Conservation (phyloP, 2,888 invertebrate species). For the Argyresthia goedartella region DNA sequence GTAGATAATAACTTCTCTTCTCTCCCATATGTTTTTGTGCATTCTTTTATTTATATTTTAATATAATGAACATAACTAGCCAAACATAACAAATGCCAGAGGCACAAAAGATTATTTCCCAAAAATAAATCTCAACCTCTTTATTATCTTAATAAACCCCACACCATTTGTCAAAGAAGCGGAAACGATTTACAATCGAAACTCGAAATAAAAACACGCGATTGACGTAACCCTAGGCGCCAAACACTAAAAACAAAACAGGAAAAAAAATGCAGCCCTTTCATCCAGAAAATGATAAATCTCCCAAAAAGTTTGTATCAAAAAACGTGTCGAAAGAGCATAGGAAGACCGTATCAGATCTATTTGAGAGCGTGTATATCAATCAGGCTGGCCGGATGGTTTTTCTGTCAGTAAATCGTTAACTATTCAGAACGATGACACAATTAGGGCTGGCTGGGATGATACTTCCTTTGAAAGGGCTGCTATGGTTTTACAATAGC, state of each 20-base stretch:
- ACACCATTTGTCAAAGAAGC: constrained; percentile 10
- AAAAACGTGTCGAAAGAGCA: constrained; percentile 28
- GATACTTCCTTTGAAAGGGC: neutral
- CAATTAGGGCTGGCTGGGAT: constrained; percentile 18
- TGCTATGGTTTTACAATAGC: too few species aligned
- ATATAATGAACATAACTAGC: too few species aligned
- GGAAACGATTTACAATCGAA: constrained; percentile 29
- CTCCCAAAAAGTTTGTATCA: constrained; percentile 27
- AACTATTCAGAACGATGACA: constrained; percentile 19
- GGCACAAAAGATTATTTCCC: too few species aligned
- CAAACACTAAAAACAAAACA: constrained; percentile 10
- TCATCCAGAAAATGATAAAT: constrained; percentile 50
- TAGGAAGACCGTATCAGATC: constrained; percentile 20
- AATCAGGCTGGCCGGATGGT: constrained; percentile 21
- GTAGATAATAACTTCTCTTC: too few species aligned
- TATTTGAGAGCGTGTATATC: constrained; percentile 20
- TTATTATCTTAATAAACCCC: too few species aligned
- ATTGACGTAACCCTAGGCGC: constrained; percentile 30
- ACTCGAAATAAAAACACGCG: constrained; percentile 31
- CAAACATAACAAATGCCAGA: too few species aligned
- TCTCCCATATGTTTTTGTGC: too few species aligned
- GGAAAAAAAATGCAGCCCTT: constrained; percentile 37
- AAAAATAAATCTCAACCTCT: too few species aligned
- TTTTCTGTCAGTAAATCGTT: constrained; percentile 9
- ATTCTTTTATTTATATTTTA: too few species aligned